Conservation (phyloP, 2,797 vertebrate species). For the Graptemys geographica region DNA sequence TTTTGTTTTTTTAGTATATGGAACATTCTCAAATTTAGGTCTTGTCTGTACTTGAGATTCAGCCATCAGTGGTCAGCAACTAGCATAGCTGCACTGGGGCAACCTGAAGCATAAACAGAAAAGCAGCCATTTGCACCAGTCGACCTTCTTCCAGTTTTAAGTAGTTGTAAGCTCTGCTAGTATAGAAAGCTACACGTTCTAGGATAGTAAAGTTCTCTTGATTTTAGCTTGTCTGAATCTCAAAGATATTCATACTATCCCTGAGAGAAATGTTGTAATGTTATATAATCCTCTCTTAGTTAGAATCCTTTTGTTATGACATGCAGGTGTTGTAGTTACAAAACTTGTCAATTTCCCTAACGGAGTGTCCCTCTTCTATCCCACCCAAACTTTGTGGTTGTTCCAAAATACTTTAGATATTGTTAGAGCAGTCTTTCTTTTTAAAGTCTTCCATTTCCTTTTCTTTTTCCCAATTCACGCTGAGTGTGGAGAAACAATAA, state of each 20-base stretch:
- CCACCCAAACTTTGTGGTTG: slow-evolving; percentile 38
- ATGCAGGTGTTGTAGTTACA: not conserved
- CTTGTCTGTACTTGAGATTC: not conserved
- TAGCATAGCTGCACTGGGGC: not conserved
- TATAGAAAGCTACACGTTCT: not conserved
- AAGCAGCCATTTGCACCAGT: not conserved
- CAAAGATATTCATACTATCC: not conserved
- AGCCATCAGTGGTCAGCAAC: not conserved
- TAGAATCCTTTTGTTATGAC: not conserved
- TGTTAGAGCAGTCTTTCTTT: slow-evolving; percentile 39
- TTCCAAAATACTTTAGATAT: slow-evolving; percentile 39
- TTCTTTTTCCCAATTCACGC: slow-evolving; percentile 54
- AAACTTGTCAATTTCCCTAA: slow-evolving; percentile 12
- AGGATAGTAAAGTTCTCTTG: not conserved
- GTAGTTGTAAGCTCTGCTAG: not conserved
- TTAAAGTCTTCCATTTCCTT: slow-evolving; percentile 64
- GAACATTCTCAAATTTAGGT: not conserved
- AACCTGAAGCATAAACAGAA: not conserved
- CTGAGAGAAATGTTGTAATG: not conserved
- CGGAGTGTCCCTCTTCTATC: slow-evolving; percentile 41
- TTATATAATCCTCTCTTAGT: not conserved
- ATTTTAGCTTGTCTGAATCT: not conserved
- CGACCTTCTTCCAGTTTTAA: not conserved
- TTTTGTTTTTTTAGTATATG: not conserved
- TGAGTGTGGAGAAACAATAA: slow-evolving; percentile 50